These are phyloP conservation scores for Bombylius discolor DNA, from an alignment of 2,888 invertebrate species.

Conservation along the genomic window DNA sequence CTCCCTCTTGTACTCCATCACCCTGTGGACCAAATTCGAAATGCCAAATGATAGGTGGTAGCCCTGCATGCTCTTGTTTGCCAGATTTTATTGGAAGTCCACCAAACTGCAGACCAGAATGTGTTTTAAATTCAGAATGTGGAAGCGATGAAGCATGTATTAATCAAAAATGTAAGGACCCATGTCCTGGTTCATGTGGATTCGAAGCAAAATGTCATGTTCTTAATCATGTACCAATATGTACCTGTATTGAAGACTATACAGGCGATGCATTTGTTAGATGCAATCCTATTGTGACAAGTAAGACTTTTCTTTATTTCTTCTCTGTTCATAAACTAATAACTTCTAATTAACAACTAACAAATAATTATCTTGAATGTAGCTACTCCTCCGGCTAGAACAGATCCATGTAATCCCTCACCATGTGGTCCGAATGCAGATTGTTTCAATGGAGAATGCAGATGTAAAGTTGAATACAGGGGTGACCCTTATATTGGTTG, in stretches of 20 bases:
- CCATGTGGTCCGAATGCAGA: conserved; percentile 67
- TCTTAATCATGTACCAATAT: conserved; percentile 67
- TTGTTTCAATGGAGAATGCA: conserved; percentile 54
- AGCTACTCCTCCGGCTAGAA: conserved; percentile 35
- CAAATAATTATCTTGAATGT: conserved; percentile 16
- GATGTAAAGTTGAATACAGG: conserved; percentile 55
- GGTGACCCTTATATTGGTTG: conserved; percentile 56
- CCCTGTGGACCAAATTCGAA: conserved; percentile 76
- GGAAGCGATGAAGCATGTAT: conserved; percentile 63
- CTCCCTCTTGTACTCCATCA: conserved; percentile 66
- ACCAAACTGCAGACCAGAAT: conserved; percentile 68
- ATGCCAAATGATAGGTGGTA: conserved; percentile 59
- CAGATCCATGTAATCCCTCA: conserved; percentile 52
- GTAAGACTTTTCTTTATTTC: conserved; percentile 13
- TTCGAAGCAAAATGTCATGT: conserved; percentile 66
- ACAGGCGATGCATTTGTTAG: conserved; percentile 68
- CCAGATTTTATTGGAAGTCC: conserved; percentile 67
- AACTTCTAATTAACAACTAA: neutral
- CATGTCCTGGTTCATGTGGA: conserved; percentile 72
- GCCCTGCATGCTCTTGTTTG: conserved; percentile 66
- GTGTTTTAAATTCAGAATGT: conserved; percentile 67
- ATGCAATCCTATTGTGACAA: conserved; percentile 46
- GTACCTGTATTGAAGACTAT: conserved; percentile 59
- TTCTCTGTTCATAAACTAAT: conserved; percentile 6
- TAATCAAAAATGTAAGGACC: conserved; percentile 66